phyloP scores from a whole-genome alignment of 1,140 invertebrate species.

The Copidosoma floridanum region DNA sequence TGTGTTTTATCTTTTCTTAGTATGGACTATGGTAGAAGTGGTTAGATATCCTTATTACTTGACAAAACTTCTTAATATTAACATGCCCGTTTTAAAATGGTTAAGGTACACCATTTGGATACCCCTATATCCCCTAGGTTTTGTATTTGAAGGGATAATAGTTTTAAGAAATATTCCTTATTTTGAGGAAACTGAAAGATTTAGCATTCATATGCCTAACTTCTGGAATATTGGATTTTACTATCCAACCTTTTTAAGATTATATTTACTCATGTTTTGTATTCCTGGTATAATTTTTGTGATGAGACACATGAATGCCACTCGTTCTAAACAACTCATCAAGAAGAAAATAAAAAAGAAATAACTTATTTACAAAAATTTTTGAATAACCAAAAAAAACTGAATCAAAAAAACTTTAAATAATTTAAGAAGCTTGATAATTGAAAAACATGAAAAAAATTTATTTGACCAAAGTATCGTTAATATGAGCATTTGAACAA shows the following conservation, averaged over 20 bases:
- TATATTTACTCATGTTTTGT: slow-evolving; percentile 75
- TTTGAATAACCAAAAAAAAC: too few species aligned
- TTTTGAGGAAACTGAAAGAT: slow-evolving; percentile 81
- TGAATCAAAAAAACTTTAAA: too few species aligned
- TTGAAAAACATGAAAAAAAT: too few species aligned
- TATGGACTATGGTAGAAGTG: slow-evolving; percentile 80
- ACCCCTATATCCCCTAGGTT: slow-evolving; percentile 84
- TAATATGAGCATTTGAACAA: too few species aligned
- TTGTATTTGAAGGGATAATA: slow-evolving; percentile 82
- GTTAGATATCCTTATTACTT: slow-evolving; percentile 92
- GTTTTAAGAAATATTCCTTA: slow-evolving; percentile 81
- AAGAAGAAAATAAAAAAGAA: slow-evolving; percentile 36
- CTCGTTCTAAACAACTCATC: slow-evolving; percentile 63
- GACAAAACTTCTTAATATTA: slow-evolving; percentile 71
- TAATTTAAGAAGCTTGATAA: too few species aligned
- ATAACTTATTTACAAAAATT: too few species aligned
- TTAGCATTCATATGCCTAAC: slow-evolving; percentile 79
- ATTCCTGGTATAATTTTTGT: slow-evolving; percentile 73
- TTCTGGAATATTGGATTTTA: slow-evolving; percentile 83
- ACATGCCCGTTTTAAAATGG: slow-evolving; percentile 83
- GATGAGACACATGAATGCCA: slow-evolving; percentile 77
- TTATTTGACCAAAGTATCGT: too few species aligned
- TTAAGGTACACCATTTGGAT: slow-evolving; percentile 92
- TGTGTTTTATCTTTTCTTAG: slow-evolving; percentile 81
- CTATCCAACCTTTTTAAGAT: slow-evolving; percentile 74